Percentiles rank a stretch among this genome's conserved stretches.
Conservation (phyloP, 1,140 invertebrate species). For the Rhagoletis zephyria region DNA sequence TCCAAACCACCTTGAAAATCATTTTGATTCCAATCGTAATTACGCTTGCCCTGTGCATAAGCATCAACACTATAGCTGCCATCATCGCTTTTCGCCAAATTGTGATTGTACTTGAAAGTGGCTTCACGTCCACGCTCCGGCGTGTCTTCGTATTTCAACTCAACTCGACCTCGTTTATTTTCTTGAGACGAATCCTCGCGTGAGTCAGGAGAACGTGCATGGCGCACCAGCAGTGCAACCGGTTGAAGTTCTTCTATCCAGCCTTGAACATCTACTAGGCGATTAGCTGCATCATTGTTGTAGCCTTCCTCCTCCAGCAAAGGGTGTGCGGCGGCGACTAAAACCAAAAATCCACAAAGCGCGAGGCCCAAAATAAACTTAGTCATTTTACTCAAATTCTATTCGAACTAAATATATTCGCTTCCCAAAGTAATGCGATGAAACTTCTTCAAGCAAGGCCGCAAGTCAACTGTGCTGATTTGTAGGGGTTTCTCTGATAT, state of each 20-base stretch:
- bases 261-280: neutral
- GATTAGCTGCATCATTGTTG: neutral
- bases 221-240: neutral
- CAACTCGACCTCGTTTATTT: neutral
- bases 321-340: neutral
- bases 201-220: neutral
- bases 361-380: no score
- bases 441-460: no score
- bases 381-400: no score
- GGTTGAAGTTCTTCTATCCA: neutral
- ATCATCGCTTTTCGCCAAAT: slow-evolving; percentile 36
- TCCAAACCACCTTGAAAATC: slow-evolving; percentile 26
- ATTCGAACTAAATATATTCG: no score
- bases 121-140: slow-evolving; percentile 39
- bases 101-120: slow-evolving; percentile 37
- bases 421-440: no score
- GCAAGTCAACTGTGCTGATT: no score
- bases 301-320: neutral
- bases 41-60: slow-evolving; percentile 40
- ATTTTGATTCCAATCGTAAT: slow-evolving; percentile 41
- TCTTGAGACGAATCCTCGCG: neutral
- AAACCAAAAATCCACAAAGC: no score
- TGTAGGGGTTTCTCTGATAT: no score
- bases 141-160: neutral
- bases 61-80: slow-evolving; percentile 6